Conservation (phyloP, 1,140 invertebrate species). For the Drosophila miranda region DNA sequence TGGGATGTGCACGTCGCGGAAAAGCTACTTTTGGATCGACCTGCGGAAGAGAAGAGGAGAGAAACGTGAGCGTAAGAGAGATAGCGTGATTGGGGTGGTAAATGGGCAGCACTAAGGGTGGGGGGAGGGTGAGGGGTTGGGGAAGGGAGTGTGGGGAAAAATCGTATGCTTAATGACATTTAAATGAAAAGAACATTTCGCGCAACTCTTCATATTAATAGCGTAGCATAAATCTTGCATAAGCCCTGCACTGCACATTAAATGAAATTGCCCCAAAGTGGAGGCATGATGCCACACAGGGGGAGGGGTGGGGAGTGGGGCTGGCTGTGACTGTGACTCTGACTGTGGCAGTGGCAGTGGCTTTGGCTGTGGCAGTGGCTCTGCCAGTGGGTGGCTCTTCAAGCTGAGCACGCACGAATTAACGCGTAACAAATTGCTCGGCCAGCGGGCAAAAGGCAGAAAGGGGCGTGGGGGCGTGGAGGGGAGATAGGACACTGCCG, state of each 20-base stretch:
- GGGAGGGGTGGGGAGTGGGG: neutral
- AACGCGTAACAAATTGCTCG: conserved; percentile 78
- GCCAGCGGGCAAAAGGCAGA: conserved; percentile 30
- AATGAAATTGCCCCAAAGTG: conserved; percentile 63
- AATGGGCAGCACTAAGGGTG: neutral
- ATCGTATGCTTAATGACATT: conserved; percentile 79
- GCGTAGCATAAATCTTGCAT: conserved; percentile 72
- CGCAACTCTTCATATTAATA: conserved; percentile 80
- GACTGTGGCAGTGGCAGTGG: conserved; percentile 21
- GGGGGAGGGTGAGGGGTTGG: neutral
- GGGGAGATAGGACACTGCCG: neutral
- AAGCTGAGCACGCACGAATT: conserved; percentile 78
- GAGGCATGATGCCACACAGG: neutral
- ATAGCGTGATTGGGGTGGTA: neutral
- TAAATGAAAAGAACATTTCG: conserved; percentile 78
- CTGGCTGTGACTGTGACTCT: conserved; percentile 12
- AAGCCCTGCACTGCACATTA: conserved; percentile 78
- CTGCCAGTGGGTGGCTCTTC: conserved; percentile 36
- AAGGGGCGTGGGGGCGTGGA: neutral
- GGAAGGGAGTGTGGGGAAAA: conserved; percentile 17
- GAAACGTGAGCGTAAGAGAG: neutral
- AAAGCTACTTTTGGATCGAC: conserved; percentile 99
- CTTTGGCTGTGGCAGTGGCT: conserved; percentile 19
- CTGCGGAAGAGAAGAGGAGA: conserved; percentile 84
- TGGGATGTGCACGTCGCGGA: conserved; percentile 98